Evolutionary conservation across 2,797 vertebrate genomes (phyloP).

Genomic region (Gouania willdenowi): DNA sequence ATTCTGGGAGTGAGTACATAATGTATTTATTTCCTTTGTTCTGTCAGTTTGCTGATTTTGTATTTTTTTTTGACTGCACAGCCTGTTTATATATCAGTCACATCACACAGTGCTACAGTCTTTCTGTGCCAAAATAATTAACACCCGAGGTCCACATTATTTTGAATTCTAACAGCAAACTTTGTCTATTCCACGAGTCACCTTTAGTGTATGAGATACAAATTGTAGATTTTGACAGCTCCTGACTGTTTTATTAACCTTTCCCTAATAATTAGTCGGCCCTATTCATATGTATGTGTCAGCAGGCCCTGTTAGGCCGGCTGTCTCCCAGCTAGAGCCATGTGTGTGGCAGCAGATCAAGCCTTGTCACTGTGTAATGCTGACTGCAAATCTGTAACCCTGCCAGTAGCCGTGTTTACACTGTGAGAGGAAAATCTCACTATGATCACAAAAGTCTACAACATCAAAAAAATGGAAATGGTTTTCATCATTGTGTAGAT

Average conservation of each 20-base stretch:
- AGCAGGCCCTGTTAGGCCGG: conserved; percentile 65
- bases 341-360: conserved; percentile 70
- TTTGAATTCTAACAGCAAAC: no score
- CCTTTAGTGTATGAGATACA: not conserved
- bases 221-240: conserved; percentile 9
- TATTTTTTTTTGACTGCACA: no score
- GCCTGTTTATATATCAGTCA: no score
- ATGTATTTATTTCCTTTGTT: not conserved
- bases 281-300: conserved; percentile 72
- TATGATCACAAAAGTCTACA: no score
- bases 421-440: conserved; percentile 20
- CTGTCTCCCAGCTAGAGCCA: conserved; percentile 75
- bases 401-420: conserved; percentile 62
- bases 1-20: conserved; percentile 97
- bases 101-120: no score
- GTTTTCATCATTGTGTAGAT: no score
- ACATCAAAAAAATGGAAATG: no score
- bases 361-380: conserved; percentile 56
- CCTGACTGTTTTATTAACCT: conserved; percentile 18
- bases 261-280: conserved; percentile 73
- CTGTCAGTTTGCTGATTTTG: not conserved
- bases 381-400: conserved; percentile 62
- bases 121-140: no score
- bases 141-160: no score
- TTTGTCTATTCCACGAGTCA: no score